These are phyloP conservation scores for Cavia porcellus DNA, from an alignment of 2,113 vertebrate species.

Conservation along the genomic window DNA sequence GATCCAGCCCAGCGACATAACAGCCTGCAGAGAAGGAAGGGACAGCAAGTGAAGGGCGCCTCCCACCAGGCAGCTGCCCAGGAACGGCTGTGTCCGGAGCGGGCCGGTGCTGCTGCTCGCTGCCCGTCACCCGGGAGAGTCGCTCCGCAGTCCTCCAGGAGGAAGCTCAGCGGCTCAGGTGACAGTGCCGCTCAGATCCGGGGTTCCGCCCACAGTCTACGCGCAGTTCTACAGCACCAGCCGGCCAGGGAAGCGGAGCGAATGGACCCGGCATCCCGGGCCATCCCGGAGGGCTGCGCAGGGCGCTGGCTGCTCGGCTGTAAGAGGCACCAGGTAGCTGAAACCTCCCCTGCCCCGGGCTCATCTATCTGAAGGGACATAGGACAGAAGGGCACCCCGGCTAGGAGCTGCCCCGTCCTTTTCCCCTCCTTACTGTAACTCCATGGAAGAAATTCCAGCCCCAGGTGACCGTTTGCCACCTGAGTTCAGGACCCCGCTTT, in stretches of 20 bases:
- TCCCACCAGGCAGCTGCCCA: background rate
- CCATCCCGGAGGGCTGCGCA: too few relatives aligned
- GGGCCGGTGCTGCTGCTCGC: background rate
- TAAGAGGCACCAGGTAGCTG: too few relatives aligned
- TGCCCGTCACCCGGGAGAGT: slow-evolving; percentile 64
- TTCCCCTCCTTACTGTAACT: too few relatives aligned
- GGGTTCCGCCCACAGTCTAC: background rate
- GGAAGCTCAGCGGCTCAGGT: slow-evolving; percentile 40
- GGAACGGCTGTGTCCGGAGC: slow-evolving; percentile 47
- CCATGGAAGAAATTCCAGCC: too few relatives aligned
- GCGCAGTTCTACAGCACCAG: background rate
- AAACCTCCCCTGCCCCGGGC: background rate
- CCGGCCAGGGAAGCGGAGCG: too few relatives aligned
- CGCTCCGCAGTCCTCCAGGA: slow-evolving; percentile 30
- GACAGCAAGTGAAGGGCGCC: background rate
- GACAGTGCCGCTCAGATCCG: slow-evolving; percentile 23
- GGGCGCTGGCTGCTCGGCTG: too few relatives aligned
- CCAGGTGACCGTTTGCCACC: background rate
- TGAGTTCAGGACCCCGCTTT: background rate
- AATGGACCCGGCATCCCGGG: too few relatives aligned
- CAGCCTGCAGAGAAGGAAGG: slow-evolving; percentile 44
- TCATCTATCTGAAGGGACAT: background rate
- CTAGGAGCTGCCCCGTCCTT: background rate
- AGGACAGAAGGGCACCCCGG: background rate
- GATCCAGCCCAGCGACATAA: slow-evolving; percentile 22